Percentiles rank a stretch among this genome's conserved stretches.
These are phyloP conservation scores for Diceros bicornis DNA, from an alignment of 2,797 vertebrate species.

Conservation along the genomic window DNA sequence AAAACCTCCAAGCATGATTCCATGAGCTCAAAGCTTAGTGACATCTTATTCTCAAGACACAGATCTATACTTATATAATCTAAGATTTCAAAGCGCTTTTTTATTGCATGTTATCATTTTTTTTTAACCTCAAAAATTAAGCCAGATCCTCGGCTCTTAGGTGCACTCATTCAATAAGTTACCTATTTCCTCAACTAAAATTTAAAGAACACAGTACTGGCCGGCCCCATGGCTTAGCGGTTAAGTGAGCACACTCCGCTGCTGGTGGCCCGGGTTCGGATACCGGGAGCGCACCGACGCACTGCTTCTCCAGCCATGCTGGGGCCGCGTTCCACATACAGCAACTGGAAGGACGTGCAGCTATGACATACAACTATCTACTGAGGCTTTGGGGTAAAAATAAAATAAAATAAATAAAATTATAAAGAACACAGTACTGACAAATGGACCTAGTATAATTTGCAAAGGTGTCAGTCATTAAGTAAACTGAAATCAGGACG, in stretches of 20 bases:
- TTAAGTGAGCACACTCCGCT: too few relatives aligned
- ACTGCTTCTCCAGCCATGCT: too few relatives aligned
- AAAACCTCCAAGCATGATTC: conserved; percentile 1
- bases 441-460: conserved; percentile 3
- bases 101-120: background rate
- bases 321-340: too few relatives aligned
- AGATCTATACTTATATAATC: background rate
- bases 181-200: conserved; percentile 9
- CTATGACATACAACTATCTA: too few relatives aligned
- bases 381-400: too few relatives aligned
- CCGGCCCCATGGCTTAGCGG: too few relatives aligned
- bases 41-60: background rate
- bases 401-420: background rate
- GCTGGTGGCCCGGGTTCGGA: too few relatives aligned
- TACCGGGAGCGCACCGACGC: too few relatives aligned
- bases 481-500: conserved; percentile 48
- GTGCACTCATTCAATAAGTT: background rate
- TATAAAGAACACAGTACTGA: background rate
- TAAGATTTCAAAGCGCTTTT: background rate
- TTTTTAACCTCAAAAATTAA: conserved; percentile 47
- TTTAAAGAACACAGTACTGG: conserved; percentile 12
- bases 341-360: too few relatives aligned
- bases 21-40: background rate
- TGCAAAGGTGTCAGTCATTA: conserved; percentile 18
- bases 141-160: background rate